Conservation (phyloP, 92 coral and sea anemone genomes). For the Diadumene lineata region DNA sequence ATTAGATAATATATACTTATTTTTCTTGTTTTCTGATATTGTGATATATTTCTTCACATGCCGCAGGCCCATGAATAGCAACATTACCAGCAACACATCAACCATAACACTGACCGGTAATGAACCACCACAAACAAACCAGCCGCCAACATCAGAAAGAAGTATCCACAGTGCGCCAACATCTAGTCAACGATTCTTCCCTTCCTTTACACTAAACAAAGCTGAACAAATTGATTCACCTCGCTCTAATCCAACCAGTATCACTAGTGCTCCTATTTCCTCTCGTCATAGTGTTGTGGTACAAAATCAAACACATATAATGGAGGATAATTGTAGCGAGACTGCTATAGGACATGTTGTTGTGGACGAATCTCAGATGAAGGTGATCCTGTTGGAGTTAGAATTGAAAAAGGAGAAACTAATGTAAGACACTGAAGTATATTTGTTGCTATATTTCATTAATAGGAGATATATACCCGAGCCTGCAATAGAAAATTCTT, state of each 20-base stretch:
- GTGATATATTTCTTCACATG: too few relatives aligned
- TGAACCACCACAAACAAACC: background rate
- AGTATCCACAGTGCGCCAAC: background rate
- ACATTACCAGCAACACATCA: background rate
- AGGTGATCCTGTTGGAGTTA: constrained; percentile 31
- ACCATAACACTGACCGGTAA: background rate
- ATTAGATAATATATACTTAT: too few relatives aligned
- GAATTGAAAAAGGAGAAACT: constrained; percentile 48
- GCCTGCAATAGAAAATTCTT: too few relatives aligned
- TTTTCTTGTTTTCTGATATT: too few relatives aligned
- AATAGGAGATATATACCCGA: too few relatives aligned
- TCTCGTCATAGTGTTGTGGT: too few relatives aligned
- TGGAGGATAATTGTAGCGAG: background rate
- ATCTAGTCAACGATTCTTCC: constrained; percentile 7
- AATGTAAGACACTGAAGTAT: constrained; percentile 32
- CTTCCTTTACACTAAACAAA: background rate
- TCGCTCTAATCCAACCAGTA: background rate
- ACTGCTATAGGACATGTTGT: background rate
- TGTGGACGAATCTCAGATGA: constrained; percentile 3
- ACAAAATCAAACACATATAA: too few relatives aligned
- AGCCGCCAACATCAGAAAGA: background rate
- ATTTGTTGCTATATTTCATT: background rate
- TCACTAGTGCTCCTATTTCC: background rate
- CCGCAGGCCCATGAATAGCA: background rate
- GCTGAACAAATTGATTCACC: background rate